These are phyloP conservation scores for Thaumetopoea pityocampa DNA, from an alignment of 1,140 invertebrate genomes.

Conservation along the genomic window DNA sequence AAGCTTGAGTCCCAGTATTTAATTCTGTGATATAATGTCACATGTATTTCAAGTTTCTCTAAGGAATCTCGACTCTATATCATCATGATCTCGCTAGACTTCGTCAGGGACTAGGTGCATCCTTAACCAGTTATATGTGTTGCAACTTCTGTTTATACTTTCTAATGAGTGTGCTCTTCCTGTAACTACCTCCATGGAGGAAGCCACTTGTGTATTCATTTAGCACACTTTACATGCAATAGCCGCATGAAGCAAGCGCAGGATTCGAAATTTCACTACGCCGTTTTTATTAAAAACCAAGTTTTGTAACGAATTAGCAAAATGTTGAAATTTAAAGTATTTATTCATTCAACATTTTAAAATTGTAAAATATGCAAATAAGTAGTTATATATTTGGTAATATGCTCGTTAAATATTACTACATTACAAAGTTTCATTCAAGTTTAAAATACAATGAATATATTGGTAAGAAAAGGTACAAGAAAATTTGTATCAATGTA, in stretches of 20 bases:
- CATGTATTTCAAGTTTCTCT: slow-evolving; percentile 16
- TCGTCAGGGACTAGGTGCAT: slow-evolving; percentile 28
- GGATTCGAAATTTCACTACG: slow-evolving; percentile 15
- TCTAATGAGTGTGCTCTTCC: slow-evolving; percentile 43
- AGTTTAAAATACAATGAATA: too few species aligned
- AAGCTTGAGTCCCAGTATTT: slow-evolving; percentile 6
- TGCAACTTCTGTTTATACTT: slow-evolving; percentile 44
- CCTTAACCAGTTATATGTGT: slow-evolving; percentile 34
- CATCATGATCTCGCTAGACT: slow-evolving; percentile 27
- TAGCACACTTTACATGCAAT: slow-evolving; percentile 20
- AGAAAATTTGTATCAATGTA: too few species aligned
- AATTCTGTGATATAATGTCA: slow-evolving; percentile 11
- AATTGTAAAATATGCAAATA: slow-evolving; percentile 6
- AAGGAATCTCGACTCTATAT: slow-evolving; percentile 13
- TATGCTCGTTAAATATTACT: too few species aligned
- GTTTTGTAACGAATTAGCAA: slow-evolving; percentile 11
- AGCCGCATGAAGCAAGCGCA: slow-evolving; percentile 14
- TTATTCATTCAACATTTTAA: slow-evolving; percentile 1
- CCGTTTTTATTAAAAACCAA: slow-evolving; percentile 16
- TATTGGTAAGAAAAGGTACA: too few species aligned
- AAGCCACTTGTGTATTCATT: slow-evolving; percentile 23
- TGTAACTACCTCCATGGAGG: slow-evolving; percentile 28
- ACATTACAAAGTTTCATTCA: too few species aligned
- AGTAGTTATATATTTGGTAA: too few species aligned
- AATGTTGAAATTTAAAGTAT: slow-evolving; percentile 5